Evolutionary conservation across 1,140 invertebrate species (phyloP), one percentile per base, ranked within the genome.

Genomic region (Tetramorium simillimum): DNA sequence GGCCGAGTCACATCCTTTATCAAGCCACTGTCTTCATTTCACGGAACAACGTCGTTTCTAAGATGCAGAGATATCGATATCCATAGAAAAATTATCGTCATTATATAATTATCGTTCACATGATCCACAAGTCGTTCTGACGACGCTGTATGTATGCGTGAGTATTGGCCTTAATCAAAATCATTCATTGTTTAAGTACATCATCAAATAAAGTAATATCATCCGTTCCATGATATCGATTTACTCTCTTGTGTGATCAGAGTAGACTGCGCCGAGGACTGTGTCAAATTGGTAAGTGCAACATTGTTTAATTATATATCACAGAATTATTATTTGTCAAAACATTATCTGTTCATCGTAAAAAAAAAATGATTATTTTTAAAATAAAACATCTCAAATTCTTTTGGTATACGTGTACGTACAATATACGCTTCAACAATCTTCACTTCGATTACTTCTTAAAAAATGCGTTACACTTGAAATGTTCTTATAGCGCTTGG

Each of bases 191-290:
- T 94, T 95, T 93, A 94, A 90, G 89, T 92, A 91, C 90, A 85
- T 90, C 88, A 93, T 93, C 87, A 91, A 95, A 95, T 95, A 95
- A 95, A 91, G 88, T 91, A 91, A 95, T 94, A 94, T 92, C 88
- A 94, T 93, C 94, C 93, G 93, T 95, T 95, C 92, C 91, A 93
- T 76, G 72, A 90, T 75, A 73, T 84, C 16, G 80, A 84, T 84
- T 84, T 84, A 60, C 72, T 84, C 69, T 73, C 40, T 62, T 37
- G 21, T 21, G 33, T 12, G 14, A 60, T 75, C 37, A 21, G 12
- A 33, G n/a, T 49, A 73, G n/a, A 60, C 60, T 73, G 60, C 51
- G 4, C 24, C 14, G 53, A 21, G 18, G n/a, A 72, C 37, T n/a
- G 14, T 21, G 0, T 46, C 46, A 60, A 72, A 3, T 40, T 46